Percentiles rank a stretch among this genome's conserved stretches.
These are phyloP conservation scores for Xestia c-nigrum DNA, from an alignment of 2,888 invertebrate genomes.

Conservation along the genomic window DNA sequence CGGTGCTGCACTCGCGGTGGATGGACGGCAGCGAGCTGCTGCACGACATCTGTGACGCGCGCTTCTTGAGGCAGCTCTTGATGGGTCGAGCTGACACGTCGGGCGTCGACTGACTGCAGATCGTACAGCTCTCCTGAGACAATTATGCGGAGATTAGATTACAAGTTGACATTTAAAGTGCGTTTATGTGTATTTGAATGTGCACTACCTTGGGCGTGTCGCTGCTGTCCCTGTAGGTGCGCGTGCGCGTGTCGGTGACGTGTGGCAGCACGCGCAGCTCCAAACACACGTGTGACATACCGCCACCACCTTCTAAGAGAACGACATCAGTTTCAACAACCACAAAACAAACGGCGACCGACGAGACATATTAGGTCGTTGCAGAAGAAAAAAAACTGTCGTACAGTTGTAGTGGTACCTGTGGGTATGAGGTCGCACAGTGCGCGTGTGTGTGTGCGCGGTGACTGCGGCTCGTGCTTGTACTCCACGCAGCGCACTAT, in stretches of 20 bases:
- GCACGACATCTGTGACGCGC: conserved; percentile 72
- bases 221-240: conserved; percentile 77
- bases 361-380: not conserved
- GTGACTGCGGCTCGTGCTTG: conserved; percentile 77
- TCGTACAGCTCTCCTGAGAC: conserved; percentile 78
- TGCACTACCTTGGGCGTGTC: conserved; percentile 75
- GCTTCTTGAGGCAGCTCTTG: conserved; percentile 87
- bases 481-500: conserved; percentile 88
- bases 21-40: conserved; percentile 85
- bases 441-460: conserved; percentile 76
- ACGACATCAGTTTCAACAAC: not conserved
- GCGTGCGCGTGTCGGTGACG: conserved; percentile 47
- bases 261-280: conserved; percentile 86
- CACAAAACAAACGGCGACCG: not conserved
- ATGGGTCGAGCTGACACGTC: conserved; percentile 85
- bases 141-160: not conserved
- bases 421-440: conserved; percentile 86
- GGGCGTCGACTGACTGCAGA: conserved; percentile 86
- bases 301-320: not conserved
- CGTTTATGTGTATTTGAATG: not conserved
- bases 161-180: not conserved
- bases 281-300: conserved; percentile 86
- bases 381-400: too few species aligned
- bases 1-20: conserved; percentile 67
- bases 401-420: conserved; percentile 11